Base-by-base conservation (phyloP, 1,140 invertebrate species). In the Cydia splendana region DNA sequence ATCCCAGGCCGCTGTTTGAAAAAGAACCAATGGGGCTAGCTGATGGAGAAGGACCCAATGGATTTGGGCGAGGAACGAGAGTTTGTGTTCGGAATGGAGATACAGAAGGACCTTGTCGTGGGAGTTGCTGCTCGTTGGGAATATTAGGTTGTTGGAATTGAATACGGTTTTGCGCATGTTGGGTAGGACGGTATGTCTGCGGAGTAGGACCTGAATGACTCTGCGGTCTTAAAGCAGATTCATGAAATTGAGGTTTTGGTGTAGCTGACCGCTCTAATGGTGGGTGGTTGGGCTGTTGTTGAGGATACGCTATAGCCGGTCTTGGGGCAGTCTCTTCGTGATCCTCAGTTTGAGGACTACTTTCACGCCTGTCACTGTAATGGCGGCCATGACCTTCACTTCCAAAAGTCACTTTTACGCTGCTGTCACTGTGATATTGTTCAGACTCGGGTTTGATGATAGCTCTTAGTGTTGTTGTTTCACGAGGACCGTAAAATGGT, bases 391-490 rank as follows among this genome's bases (percentile, higher is more conserved):
- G 87, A 57, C 84, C 88, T 80, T 96, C 95, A 57, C 95, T 95
- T 10, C 96, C 96, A 80, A 97, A 97, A 34, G 96, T 96, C 6
- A 97, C 95, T 81, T 96, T 95, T 12, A 97, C 95, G 34, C 96
- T 96, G 77, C 95, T 96, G 76, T 96, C 95, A 76, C 95, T 95
- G 82, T 97, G 96, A 82, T 96, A 97, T 28, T 95, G 94, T 87
- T 97, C 97, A 5, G 96, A 97, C 80, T 97, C 97, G 0, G 97
- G 97, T 81, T 96, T 95, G 69, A 98, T 97, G 34, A 98, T 96
- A 0, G 97, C 95, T 86, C 97, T 94, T 48, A 97, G 88, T 3
- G 97, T 98, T 12, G 97, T 98, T 12, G 96, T 95, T 77, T 95
- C 94, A 1, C 95, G 95, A 81, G 93, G 84, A 77, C 86, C 65